Conservation (phyloP, 2,797 vertebrate species). For the Agapornis canus region DNA sequence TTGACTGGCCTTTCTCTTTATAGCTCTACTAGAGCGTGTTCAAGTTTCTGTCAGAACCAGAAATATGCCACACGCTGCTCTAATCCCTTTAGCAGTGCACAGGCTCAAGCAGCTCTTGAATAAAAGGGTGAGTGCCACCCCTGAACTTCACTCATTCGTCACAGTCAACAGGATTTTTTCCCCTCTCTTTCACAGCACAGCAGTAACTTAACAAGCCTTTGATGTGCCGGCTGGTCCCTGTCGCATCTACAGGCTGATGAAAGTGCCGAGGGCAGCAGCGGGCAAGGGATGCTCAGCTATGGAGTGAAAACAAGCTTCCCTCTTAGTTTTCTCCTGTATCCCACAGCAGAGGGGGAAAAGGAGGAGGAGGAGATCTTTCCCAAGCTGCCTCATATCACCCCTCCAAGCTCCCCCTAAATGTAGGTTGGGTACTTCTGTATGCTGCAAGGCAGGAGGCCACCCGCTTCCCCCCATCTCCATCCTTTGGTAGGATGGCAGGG, state of each 20-base stretch:
- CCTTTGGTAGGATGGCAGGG: not conserved
- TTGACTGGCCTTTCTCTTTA: slow-evolving; percentile 37
- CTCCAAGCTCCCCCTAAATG: not conserved
- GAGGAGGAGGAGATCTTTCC: not conserved
- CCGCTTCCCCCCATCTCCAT: not conserved
- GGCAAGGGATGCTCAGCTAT: not conserved
- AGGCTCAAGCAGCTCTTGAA: slow-evolving; percentile 44
- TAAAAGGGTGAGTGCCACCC: slow-evolving; percentile 58
- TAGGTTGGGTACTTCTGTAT: not conserved
- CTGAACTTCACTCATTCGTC: slow-evolving; percentile 63
- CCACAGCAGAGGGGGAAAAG: not conserved
- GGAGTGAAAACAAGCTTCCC: not conserved
- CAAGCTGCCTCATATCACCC: not conserved
- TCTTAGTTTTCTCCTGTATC: not conserved
- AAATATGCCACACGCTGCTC: slow-evolving; percentile 62
- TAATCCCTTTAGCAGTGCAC: slow-evolving; percentile 63
- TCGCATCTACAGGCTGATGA: not conserved
- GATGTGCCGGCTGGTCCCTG: slow-evolving; percentile 26
- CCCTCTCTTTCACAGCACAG: slow-evolving; percentile 48
- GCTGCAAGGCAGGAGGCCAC: not conserved
- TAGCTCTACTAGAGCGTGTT: slow-evolving; percentile 58
- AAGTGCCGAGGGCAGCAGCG: not conserved
- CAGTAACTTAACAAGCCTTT: slow-evolving; percentile 65
- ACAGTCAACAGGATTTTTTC: slow-evolving; percentile 66
- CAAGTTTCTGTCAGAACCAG: slow-evolving; percentile 68